Percentiles rank a stretch among this genome's conserved stretches.
phyloP scores from a whole-genome alignment of 2,888 invertebrate species.

The Drosophila quasianomalipes region DNA sequence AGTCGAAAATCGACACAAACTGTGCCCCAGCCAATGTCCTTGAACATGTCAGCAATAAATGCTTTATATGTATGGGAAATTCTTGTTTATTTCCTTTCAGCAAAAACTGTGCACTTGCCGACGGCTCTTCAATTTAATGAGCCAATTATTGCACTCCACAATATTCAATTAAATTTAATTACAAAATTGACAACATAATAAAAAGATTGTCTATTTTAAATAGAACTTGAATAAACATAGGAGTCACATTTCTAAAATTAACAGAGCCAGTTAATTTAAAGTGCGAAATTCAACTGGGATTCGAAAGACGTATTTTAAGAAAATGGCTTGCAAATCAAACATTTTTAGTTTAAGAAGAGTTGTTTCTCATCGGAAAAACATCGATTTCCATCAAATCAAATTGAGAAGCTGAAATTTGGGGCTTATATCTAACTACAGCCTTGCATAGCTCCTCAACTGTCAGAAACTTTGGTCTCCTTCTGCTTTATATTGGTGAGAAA shows the following conservation, averaged over 20 bases:
- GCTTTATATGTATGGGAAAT: neutral
- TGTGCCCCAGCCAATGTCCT: constrained; percentile 15
- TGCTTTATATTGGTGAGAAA: neutral
- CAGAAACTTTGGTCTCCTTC: neutral
- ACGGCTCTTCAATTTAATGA: constrained; percentile 28
- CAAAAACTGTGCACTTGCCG: constrained; percentile 32
- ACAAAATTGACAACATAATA: no score
- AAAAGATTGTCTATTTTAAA: neutral
- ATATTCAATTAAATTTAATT: neutral
- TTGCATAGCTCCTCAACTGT: neutral
- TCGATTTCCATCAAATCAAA: neutral
- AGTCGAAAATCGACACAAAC: neutral
- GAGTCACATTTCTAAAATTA: no score
- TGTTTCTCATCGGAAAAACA: neutral
- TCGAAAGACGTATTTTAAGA: neutral
- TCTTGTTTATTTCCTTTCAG: neutral
- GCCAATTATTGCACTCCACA: neutral
- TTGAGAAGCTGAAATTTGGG: neutral
- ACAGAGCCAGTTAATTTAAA: neutral
- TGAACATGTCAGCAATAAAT: constrained; percentile 10
- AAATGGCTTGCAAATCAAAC: rapidly evolving
- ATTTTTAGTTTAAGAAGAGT: neutral
- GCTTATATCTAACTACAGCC: neutral
- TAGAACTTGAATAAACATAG: neutral
- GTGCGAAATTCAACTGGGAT: neutral